phyloP scores from a whole-genome alignment of 2,888 invertebrate species.

The Hypena proboscidalis region DNA sequence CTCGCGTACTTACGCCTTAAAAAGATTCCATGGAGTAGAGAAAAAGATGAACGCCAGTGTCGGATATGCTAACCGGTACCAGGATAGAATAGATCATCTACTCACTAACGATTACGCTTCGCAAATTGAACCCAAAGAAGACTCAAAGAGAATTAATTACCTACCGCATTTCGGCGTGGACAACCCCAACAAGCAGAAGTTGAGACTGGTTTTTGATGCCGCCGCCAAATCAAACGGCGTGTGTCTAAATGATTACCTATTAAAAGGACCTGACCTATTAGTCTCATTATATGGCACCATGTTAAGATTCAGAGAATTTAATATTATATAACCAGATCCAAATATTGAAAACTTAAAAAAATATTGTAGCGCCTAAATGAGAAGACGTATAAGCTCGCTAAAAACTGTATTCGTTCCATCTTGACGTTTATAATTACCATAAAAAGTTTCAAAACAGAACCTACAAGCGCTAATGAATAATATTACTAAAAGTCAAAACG shows the following conservation, averaged over 20 bases:
- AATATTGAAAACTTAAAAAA: no score
- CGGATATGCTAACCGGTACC: slow-evolving; percentile 19
- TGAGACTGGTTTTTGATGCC: slow-evolving; percentile 34
- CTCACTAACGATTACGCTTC: slow-evolving; percentile 33
- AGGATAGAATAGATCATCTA: slow-evolving; percentile 32
- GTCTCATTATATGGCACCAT: slow-evolving; percentile 26
- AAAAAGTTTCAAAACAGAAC: no score
- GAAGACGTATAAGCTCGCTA: no score
- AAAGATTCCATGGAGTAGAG: slow-evolving; percentile 29
- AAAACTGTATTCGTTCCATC: no score
- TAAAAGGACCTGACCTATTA: slow-evolving; percentile 30
- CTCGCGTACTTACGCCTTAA: slow-evolving; percentile 27
- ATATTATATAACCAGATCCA: no score
- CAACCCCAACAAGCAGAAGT: slow-evolving; percentile 36
- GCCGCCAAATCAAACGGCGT: slow-evolving; percentile 22
- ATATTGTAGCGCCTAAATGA: no score
- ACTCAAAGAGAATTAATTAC: slow-evolving; percentile 38
- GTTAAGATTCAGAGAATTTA: slow-evolving; percentile 29
- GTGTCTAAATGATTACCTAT: slow-evolving; percentile 31
- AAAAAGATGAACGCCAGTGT: slow-evolving; percentile 24
- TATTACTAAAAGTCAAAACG: no score
- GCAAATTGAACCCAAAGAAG: slow-evolving; percentile 9
- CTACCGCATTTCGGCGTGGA: slow-evolving; percentile 40
- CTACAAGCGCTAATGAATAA: no score
- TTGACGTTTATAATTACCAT: no score